phyloP scores from a whole-genome alignment of 2,797 vertebrate species.

The Rhinichthys osculus region DNA sequence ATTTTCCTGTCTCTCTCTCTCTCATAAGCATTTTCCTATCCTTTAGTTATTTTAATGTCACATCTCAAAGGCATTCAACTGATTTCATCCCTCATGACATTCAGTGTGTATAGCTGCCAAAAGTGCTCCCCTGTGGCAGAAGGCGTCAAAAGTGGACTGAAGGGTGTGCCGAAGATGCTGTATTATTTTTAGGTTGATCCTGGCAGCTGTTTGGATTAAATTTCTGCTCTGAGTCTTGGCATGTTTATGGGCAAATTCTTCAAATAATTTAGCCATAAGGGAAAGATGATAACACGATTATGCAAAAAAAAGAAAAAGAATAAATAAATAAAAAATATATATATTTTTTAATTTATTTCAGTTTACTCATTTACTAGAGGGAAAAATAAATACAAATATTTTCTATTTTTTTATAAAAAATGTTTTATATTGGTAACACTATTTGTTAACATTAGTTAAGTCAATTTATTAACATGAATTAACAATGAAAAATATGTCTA shows the following conservation, averaged over 20 bases:
- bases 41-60: conserved; percentile 28
- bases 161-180: conserved; percentile 40
- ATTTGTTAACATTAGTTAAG: too few species aligned
- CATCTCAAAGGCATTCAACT: neutral
- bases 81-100: conserved; percentile 22
- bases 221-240: conserved; percentile 41
- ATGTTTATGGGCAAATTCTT: conserved; percentile 48
- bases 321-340: neutral
- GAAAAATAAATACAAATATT: too few species aligned
- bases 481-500: neutral
- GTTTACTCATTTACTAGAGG: neutral
- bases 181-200: conserved; percentile 43
- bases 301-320: neutral
- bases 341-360: neutral
- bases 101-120: conserved; percentile 16
- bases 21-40: neutral
- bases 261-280: conserved; percentile 37
- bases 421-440: neutral
- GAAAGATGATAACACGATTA: neutral
- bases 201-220: conserved; percentile 30
- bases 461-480: neutral
- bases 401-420: neutral
- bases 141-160: conserved; percentile 21
- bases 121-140: conserved; percentile 14
- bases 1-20: neutral